Conservation (phyloP, 2,888 invertebrate species). For the Chaetoderma sp. region DNA sequence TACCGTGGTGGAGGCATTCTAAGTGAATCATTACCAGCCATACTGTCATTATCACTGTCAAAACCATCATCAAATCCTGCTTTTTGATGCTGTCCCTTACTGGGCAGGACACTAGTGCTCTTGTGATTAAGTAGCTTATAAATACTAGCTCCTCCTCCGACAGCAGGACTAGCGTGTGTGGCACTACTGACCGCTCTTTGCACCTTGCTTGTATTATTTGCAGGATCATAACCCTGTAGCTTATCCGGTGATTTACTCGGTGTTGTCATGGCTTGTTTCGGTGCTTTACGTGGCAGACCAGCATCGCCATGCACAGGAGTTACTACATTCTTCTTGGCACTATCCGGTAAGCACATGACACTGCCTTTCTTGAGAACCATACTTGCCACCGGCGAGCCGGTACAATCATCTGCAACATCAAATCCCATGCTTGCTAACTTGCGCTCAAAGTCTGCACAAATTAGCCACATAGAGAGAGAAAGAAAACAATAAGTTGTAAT, state of each 20-base stretch:
- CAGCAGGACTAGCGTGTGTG: not conserved
- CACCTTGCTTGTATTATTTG: not conserved
- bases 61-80: conserved; percentile 48
- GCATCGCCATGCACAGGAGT: too few relatives aligned
- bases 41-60: conserved; percentile 42
- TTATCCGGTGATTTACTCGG: too few relatives aligned
- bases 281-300: not conserved
- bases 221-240: too few relatives aligned
- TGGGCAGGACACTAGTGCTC: too few relatives aligned
- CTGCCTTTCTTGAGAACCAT: conserved; percentile 29
- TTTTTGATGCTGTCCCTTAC: not conserved
- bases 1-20: not conserved
- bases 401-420: conserved; percentile 49
- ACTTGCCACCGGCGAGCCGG: conserved; percentile 24
- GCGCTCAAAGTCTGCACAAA: conserved; percentile 60
- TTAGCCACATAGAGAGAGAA: not conserved
- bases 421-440: conserved; percentile 64
- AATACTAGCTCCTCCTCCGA: too few relatives aligned
- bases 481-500: not conserved
- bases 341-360: too few relatives aligned
- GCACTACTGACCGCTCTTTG: not conserved
- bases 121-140: too few relatives aligned
- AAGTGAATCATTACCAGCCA: not conserved
- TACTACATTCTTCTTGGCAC: not conserved
- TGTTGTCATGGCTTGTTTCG: not conserved